These are phyloP conservation scores for Serrognathus titanus DNA, from an alignment of 2,888 invertebrate genomes.

Conservation along the genomic window DNA sequence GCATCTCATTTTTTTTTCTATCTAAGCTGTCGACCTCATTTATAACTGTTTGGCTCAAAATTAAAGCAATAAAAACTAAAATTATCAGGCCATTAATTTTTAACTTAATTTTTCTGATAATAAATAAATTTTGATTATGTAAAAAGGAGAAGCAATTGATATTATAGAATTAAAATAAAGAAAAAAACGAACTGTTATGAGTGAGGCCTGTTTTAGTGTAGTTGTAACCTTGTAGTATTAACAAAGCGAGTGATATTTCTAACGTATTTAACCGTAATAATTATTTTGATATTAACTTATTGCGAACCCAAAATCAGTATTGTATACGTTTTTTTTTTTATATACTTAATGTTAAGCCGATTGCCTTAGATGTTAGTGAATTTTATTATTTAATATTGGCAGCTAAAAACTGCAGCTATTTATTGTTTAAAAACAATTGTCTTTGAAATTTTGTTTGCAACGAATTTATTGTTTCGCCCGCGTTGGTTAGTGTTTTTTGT, in stretches of 20 bases:
- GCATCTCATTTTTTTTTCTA: not conserved
- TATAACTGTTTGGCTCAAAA: not conserved
- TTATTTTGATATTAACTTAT: conserved; percentile 37
- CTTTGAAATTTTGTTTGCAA: not conserved
- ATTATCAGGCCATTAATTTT: not conserved
- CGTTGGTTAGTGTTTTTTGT: too few relatives aligned
- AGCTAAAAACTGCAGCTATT: conserved; percentile 29
- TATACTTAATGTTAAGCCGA: conserved; percentile 27
- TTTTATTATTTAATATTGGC: conserved; percentile 27
- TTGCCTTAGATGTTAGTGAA: conserved; percentile 27
- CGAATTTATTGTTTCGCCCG: too few relatives aligned
- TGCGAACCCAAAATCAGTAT: conserved; percentile 47
- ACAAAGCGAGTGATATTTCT: conserved; percentile 47
- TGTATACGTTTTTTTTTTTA: conserved; percentile 42
- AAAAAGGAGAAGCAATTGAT: too few relatives aligned
- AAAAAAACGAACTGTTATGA: not conserved
- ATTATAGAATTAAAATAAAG: not conserved
- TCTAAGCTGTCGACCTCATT: not conserved
- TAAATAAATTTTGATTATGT: too few relatives aligned
- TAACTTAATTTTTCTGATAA: too few relatives aligned
- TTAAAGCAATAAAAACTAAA: not conserved
- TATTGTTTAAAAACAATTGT: conserved; percentile 9
- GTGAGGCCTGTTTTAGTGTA: conserved; percentile 24
- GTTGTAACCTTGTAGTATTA: conserved; percentile 45
- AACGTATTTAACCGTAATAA: conserved; percentile 33